Conservation (phyloP, 2,797 vertebrate genomes). For the Acanthurus leucopareius region DNA sequence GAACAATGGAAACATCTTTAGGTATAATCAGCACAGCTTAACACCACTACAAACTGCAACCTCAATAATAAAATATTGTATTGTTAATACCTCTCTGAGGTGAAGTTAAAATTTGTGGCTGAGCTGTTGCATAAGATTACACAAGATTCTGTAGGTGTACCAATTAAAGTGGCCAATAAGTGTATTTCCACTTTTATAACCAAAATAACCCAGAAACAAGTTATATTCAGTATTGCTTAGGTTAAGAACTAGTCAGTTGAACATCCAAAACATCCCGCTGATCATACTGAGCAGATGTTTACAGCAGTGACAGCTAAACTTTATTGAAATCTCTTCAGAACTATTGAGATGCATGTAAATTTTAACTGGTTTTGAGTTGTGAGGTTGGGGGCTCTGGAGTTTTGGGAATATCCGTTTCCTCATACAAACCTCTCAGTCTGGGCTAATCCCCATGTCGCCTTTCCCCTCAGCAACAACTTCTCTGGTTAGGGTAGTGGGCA, state of each 20-base stretch:
- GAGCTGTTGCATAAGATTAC: background rate
- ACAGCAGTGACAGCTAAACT: conserved; percentile 9
- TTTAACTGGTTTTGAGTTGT: conserved; percentile 40
- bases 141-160: background rate
- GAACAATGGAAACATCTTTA: background rate
- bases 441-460: conserved; percentile 77
- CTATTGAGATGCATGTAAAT: conserved; percentile 44
- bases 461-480: conserved; percentile 73
- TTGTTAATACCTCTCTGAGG: background rate
- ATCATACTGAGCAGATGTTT: conserved; percentile 11
- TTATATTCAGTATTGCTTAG: background rate
- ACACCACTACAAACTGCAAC: background rate
- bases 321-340: conserved; percentile 23
- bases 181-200: background rate
- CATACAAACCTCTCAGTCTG: conserved; percentile 69
- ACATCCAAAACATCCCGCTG: background rate
- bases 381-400: conserved; percentile 37
- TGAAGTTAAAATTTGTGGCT: too few species aligned
- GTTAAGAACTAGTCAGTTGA: background rate
- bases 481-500: conserved; percentile 74
- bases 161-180: background rate
- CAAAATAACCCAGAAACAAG: conserved; percentile 5
- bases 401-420: conserved; percentile 72
- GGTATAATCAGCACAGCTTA: background rate
- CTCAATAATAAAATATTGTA: background rate